A percentile compares a stretch with the other conserved stretches of the same genome.
Evolutionary conservation across 2,888 invertebrate genomes (phyloP).

Genomic region (Saturnia japonica): DNA sequence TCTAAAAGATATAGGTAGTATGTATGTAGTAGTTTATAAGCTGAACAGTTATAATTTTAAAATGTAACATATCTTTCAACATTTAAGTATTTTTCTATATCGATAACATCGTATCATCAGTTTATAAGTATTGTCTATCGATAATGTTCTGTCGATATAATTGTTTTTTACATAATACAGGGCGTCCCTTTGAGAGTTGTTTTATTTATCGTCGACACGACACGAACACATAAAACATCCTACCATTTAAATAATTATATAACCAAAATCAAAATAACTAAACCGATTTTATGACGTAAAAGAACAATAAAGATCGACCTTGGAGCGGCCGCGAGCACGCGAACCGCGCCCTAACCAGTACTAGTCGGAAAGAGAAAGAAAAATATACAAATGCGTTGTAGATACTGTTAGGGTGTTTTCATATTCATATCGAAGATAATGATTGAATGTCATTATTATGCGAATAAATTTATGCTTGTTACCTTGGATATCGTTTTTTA

Average conservation of each 20-base stretch:
- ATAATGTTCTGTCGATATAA: too few relatives aligned
- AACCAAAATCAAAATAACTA: background rate
- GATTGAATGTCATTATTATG: background rate
- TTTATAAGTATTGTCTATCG: too few relatives aligned
- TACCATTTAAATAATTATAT: slow-evolving; percentile 11
- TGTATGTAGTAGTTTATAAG: too few relatives aligned
- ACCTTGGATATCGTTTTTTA: background rate
- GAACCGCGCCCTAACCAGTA: slow-evolving; percentile 13
- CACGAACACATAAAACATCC: background rate
- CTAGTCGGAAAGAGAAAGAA: slow-evolving; percentile 8
- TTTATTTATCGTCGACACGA: background rate
- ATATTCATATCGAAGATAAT: background rate
- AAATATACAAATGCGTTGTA: slow-evolving; percentile 8
- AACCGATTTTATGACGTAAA: slow-evolving; percentile 7
- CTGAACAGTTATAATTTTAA: too few relatives aligned
- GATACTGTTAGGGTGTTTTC: background rate
- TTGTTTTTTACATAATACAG: background rate
- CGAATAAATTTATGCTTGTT: background rate
- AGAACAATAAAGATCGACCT: slow-evolving; percentile 6
- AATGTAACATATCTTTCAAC: too few relatives aligned
- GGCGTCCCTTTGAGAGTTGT: background rate
- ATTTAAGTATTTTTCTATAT: too few relatives aligned
- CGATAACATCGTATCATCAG: too few relatives aligned
- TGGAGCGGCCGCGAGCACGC: slow-evolving; percentile 3
- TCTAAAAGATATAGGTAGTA: too few relatives aligned